Percentiles rank a stretch among this genome's conserved stretches.
phyloP scores from a whole-genome alignment of 2,888 invertebrate species.

The Standfussiana lucernea region DNA sequence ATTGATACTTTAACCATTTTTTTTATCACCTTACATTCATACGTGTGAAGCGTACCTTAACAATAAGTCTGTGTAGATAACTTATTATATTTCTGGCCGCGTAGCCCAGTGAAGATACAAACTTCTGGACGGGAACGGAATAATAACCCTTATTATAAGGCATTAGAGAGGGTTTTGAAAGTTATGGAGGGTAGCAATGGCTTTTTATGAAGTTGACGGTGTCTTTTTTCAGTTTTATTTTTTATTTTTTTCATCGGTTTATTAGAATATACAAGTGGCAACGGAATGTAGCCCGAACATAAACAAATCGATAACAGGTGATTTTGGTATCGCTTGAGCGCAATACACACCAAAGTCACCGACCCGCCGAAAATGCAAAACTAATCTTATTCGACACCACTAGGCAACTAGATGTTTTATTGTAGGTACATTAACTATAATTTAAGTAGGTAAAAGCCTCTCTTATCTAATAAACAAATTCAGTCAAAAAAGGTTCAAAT shows the following conservation, averaged over 20 bases:
- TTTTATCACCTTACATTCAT: slow-evolving; percentile 34
- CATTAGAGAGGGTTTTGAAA: slow-evolving; percentile 48
- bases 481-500: too few species aligned
- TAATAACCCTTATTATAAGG: slow-evolving; percentile 43
- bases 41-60: slow-evolving; percentile 41
- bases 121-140: slow-evolving; percentile 44
- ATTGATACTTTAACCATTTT: slow-evolving; percentile 18
- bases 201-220: slow-evolving; percentile 18
- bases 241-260: not conserved
- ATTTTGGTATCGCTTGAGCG: too few species aligned
- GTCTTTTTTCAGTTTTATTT: not conserved
- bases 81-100: slow-evolving; percentile 51
- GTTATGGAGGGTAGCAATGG: slow-evolving; percentile 23
- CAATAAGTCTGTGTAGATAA: slow-evolving; percentile 30
- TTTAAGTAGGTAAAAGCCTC: too few species aligned
- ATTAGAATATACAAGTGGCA: too few species aligned
- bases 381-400: too few species aligned
- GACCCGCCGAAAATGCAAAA: too few species aligned
- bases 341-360: too few species aligned
- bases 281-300: too few species aligned
- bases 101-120: slow-evolving; percentile 48
- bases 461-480: too few species aligned
- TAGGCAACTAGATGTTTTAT: too few species aligned
- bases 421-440: too few species aligned
- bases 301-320: too few species aligned